Evolutionary conservation across 2,797 vertebrate genomes (phyloP).

Genomic region (Xiphorhynchus erythropygius): DNA sequence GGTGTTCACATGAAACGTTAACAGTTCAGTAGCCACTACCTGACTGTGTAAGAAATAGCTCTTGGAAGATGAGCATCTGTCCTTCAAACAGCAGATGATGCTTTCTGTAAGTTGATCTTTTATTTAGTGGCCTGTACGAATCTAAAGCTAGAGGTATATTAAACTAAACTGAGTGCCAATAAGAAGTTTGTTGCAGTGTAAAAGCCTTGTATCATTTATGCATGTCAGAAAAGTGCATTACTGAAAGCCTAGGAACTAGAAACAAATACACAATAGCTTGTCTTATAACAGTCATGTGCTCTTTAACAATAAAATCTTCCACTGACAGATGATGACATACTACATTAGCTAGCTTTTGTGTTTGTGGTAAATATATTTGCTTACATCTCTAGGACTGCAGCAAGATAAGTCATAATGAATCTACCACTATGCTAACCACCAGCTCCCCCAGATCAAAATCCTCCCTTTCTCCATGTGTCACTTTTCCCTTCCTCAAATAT

Average conservation of each 20-base stretch:
- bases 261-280: neutral
- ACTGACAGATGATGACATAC: neutral
- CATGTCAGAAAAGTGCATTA: neutral
- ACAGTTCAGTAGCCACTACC: neutral
- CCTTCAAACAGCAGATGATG: neutral
- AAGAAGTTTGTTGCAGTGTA: neutral
- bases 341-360: neutral
- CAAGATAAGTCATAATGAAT: neutral
- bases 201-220: neutral
- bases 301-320: neutral
- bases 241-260: neutral
- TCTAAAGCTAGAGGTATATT: neutral
- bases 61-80: neutral
- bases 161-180: neutral
- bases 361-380: neutral
- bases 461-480: neutral
- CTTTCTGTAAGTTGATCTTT: neutral
- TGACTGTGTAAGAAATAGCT: neutral
- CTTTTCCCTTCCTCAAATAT: neutral
- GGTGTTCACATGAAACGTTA: neutral
- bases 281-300: neutral
- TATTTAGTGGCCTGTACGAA: neutral
- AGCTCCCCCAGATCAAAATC: neutral
- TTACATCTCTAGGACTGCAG: neutral
- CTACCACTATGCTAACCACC: accelerated